A percentile compares a stretch with the other conserved stretches of the same genome.
Conservation (phyloP, 2,797 vertebrate genomes). For the Limnodromus scolopaceus region DNA sequence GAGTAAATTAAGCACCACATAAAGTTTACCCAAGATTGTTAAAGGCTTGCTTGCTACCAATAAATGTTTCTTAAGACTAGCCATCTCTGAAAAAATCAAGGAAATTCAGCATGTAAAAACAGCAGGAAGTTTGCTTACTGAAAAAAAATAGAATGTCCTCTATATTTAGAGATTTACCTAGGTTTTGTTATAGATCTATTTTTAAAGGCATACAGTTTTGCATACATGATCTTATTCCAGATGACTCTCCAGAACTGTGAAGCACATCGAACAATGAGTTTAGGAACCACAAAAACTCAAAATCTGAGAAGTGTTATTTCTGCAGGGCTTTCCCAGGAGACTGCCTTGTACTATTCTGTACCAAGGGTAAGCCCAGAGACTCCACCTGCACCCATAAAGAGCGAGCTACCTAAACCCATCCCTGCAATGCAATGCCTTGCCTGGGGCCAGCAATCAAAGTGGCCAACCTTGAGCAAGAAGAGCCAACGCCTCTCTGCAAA, state of each 20-base stretch:
- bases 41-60: conserved; percentile 8
- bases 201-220: not conserved
- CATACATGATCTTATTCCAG: not conserved
- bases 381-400: not conserved
- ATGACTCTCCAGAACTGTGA: not conserved
- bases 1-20: conserved; percentile 5
- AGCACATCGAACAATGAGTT: not conserved
- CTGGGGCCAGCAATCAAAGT: not conserved
- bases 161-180: not conserved
- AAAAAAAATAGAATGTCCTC: not conserved
- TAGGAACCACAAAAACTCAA: not conserved
- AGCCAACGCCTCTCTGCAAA: not conserved
- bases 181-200: not conserved
- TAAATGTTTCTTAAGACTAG: conserved; percentile 9
- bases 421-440: not conserved
- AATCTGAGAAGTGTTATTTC: not conserved
- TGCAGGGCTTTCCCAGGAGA: not conserved
- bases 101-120: not conserved
- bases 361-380: not conserved
- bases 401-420: not conserved
- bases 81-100: not conserved
- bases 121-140: not conserved
- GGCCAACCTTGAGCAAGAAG: not conserved
- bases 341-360: not conserved
- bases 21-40: not conserved